Evolutionary conservation across 2,113 vertebrate species (phyloP).

Genomic region (Ceuthmochares aereus): DNA sequence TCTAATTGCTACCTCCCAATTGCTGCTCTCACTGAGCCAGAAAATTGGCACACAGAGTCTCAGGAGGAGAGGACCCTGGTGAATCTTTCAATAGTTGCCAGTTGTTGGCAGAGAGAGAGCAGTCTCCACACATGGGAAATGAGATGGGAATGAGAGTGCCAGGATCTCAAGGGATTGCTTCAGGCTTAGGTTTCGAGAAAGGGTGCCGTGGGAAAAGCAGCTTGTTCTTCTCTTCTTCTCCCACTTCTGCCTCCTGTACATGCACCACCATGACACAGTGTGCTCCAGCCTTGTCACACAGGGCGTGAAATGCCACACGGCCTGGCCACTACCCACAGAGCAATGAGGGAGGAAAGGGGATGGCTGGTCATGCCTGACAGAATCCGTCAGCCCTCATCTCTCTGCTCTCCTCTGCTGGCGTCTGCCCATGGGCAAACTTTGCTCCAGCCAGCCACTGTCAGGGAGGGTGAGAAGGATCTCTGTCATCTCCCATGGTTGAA

Average conservation of each 20-base stretch:
- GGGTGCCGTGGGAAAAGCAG: not conserved
- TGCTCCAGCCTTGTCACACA: rapidly evolving
- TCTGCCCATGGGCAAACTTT: not conserved
- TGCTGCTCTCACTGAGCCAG: rapidly evolving
- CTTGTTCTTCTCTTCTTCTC: not conserved
- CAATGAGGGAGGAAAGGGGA: not conserved
- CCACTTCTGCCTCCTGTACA: not conserved
- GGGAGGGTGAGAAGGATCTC: not conserved
- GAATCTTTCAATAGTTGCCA: rapidly evolving
- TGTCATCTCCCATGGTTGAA: rapidly evolving
- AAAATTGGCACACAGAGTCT: rapidly evolving
- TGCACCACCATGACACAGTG: rapidly evolving
- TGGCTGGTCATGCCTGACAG: not conserved
- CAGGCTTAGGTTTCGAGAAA: not conserved
- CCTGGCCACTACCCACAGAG: rapidly evolving
- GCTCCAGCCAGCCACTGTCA: not conserved
- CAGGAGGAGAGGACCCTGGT: rapidly evolving
- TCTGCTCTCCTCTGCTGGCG: not conserved
- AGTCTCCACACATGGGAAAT: rapidly evolving
- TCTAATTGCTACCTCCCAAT: not conserved
- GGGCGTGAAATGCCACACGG: rapidly evolving
- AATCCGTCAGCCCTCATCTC: rapidly evolving
- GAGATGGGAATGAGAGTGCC: not conserved
- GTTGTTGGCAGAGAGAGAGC: not conserved
- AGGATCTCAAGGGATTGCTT: not conserved